These are phyloP conservation scores for Tortrix viridana DNA, from an alignment of 2,888 invertebrate species.

Conservation along the genomic window DNA sequence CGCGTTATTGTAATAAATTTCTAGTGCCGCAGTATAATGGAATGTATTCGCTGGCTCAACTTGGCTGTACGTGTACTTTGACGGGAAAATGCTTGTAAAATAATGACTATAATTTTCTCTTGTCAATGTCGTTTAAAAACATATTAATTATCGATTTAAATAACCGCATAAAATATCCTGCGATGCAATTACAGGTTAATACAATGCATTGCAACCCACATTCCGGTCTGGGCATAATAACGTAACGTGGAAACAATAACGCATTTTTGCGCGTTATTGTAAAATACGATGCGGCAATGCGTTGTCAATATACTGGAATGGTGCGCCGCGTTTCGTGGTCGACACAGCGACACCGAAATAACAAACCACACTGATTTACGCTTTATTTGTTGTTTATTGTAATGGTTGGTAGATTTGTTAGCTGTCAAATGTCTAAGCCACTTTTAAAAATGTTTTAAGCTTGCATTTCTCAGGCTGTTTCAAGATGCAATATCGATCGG, in stretches of 20 bases:
- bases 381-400: neutral
- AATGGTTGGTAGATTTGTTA: neutral
- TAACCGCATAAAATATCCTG: neutral
- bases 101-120: too few species aligned
- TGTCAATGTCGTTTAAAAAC: neutral
- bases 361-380: conserved; percentile 47
- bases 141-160: neutral
- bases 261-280: conserved; percentile 57
- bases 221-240: conserved; percentile 40
- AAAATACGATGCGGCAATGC: conserved; percentile 64
- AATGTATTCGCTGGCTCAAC: too few species aligned
- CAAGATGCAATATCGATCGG: conserved; percentile 1
- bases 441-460: neutral
- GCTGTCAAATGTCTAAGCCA: neutral
- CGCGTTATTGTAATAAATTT: too few species aligned
- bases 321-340: conserved; percentile 46
- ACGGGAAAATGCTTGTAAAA: too few species aligned
- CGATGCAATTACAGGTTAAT: neutral
- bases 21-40: too few species aligned
- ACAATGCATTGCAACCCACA: conserved; percentile 19
- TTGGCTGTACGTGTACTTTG: too few species aligned
- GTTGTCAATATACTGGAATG: conserved; percentile 60
- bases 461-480: neutral
- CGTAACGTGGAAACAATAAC: conserved; percentile 8
- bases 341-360: conserved; percentile 38